Conservation (phyloP, 1,140 invertebrate genomes). For the Mactra quadrangularis region DNA sequence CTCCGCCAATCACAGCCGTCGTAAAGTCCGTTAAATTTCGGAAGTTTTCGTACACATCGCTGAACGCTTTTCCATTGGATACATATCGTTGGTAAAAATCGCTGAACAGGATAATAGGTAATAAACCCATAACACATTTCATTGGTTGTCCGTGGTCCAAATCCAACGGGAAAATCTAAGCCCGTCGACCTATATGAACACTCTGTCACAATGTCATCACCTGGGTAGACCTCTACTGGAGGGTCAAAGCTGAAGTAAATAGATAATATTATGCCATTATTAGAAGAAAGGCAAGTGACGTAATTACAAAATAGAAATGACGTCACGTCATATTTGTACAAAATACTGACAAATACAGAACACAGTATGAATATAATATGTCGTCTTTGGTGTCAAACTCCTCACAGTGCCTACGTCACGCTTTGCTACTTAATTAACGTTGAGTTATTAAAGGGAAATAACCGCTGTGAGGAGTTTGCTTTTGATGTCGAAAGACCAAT, state of each 20-base stretch:
- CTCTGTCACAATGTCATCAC: constrained; percentile 69
- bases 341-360: too few relatives aligned
- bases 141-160: constrained; percentile 68
- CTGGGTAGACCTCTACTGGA: constrained; percentile 65
- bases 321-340: too few relatives aligned
- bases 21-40: constrained; percentile 41
- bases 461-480: too few relatives aligned
- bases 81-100: constrained; percentile 22
- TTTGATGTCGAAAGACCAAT: too few relatives aligned
- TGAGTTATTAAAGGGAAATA: too few relatives aligned
- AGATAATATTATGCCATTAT: too few relatives aligned
- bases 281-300: too few relatives aligned
- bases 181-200: constrained; percentile 64
- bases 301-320: background rate
- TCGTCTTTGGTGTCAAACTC: too few relatives aligned
- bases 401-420: too few relatives aligned
- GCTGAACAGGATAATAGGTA: constrained; percentile 62
- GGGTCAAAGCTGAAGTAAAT: constrained; percentile 64
- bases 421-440: too few relatives aligned
- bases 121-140: constrained; percentile 75
- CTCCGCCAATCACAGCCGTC: constrained; percentile 47
- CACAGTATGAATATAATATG: too few relatives aligned
- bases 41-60: constrained; percentile 26
- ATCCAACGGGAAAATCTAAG: too few relatives aligned
- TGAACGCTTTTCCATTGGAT: constrained; percentile 45